Conservation (phyloP, 2,888 invertebrate genomes). For the Rhamnusium bicolor region DNA sequence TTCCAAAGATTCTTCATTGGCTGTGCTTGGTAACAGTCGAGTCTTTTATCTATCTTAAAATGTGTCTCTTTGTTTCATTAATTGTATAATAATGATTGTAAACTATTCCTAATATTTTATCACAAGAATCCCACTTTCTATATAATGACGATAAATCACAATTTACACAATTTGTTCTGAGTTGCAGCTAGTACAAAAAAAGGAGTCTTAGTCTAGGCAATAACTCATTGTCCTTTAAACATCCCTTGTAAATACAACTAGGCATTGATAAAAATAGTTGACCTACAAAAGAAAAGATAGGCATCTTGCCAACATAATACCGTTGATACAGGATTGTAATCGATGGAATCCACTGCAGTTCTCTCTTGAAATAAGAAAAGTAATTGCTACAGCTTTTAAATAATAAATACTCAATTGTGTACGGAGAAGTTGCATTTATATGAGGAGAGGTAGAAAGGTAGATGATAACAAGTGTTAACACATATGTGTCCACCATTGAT, state of each 20-base stretch:
- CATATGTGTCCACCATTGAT: too few species aligned
- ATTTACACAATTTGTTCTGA: too few species aligned
- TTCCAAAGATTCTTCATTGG: too few species aligned
- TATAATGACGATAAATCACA: too few species aligned
- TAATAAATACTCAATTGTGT: background rate
- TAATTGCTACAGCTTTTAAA: background rate
- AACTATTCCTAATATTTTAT: too few species aligned
- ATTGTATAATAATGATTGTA: too few species aligned
- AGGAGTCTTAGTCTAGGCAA: background rate
- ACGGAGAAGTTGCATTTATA: background rate
- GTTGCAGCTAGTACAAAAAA: background rate
- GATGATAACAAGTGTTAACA: background rate
- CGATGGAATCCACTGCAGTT: background rate
- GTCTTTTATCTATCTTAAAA: too few species aligned
- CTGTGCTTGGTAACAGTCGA: too few species aligned
- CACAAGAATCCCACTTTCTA: too few species aligned
- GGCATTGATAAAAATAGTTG: constrained; percentile 13
- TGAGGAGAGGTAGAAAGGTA: background rate
- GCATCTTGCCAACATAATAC: constrained; percentile 32
- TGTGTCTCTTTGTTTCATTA: too few species aligned
- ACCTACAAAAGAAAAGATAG: constrained; percentile 31
- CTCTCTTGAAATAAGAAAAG: background rate
- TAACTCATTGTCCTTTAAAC: too few species aligned
- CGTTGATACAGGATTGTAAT: background rate
- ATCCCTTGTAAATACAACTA: background rate